Base-by-base conservation (phyloP, 2,113 vertebrate genomes). In the Myotis lucifugus region DNA sequence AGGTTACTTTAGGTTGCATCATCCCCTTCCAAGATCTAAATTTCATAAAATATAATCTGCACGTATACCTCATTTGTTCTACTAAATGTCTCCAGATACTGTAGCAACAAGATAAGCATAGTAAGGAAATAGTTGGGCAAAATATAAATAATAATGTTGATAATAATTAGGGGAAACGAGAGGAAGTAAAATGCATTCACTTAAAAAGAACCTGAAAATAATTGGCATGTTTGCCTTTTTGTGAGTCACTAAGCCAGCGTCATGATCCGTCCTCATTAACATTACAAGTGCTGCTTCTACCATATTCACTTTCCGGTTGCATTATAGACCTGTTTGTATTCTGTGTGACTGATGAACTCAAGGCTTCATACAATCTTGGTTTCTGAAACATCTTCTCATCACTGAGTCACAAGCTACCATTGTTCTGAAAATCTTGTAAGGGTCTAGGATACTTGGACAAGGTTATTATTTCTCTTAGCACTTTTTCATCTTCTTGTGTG, bases 401-500 rank as follows among this genome's bases (percentile, higher is more conserved):
- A 48, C 29, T 94, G 79, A 95, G 86, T 84, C n/a, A 94, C 61
- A 88, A 78, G 40, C 56, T 94, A 56, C 67, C 95, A 78, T 48
- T 96, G 19, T 66, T 85, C 5, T 94, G 85, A 77, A 95, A 76
- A 54, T 77, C 40, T 85, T 91, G 88, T 3, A 14, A 72, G 66
- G 91, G 66, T 81, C 56, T 85, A 8, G 2, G 17, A n/a, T 84
- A 37, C 79, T 93, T 91, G 95, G 90, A 66, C 81, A 95, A 46
- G 27, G n/a, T 56, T 52, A 32, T 54, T 52, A 79, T 67, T 94
- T 97, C n/a, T 61, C 88, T 95, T 73, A 8, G 23, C 54, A 78
- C n/a, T 95, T 93, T 95, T 96, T 85, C 93, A 89, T 73, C 56
- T 67, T 94, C 77, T 91, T 95, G 90, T 92, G 76, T 81, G 76